Conservation (phyloP, 2,888 invertebrate species). For the Pachydiplax longipennis region DNA sequence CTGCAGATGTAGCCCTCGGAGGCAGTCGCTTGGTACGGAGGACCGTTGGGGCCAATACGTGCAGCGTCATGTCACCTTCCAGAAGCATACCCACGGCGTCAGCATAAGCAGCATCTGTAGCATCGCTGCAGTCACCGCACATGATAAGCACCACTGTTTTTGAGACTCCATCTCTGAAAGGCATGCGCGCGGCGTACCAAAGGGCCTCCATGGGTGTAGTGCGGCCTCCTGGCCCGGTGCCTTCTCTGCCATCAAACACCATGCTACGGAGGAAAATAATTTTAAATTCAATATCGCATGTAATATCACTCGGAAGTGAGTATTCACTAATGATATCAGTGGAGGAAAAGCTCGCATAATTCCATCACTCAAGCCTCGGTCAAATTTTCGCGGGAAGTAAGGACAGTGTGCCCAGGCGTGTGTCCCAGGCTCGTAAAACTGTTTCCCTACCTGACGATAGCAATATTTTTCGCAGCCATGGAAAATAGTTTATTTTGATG, state of each 20-base stretch:
- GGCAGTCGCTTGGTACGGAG: conserved; percentile 52
- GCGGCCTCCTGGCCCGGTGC: conserved; percentile 6
- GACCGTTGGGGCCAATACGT: conserved; percentile 55
- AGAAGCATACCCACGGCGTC: conserved; percentile 55
- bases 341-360: too few species aligned
- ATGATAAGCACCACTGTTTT: conserved; percentile 83
- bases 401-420: too few species aligned
- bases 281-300: too few species aligned
- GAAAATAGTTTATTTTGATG: too few species aligned
- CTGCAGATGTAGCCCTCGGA: conserved; percentile 42
- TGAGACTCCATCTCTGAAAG: conserved; percentile 84
- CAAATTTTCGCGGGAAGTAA: too few species aligned
- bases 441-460: too few species aligned
- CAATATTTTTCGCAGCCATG: too few species aligned
- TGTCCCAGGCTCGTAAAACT: too few species aligned
- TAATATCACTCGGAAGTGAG: too few species aligned
- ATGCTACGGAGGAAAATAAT: conserved; percentile 39
- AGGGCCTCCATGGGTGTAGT: conserved; percentile 70
- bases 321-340: too few species aligned
- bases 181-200: conserved; percentile 73
- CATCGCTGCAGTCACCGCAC: conserved; percentile 72
- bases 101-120: conserved; percentile 53
- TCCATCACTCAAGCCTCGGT: too few species aligned
- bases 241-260: conserved; percentile 21
- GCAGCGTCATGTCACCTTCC: conserved; percentile 56